These are phyloP conservation scores for Cryptocephalus moraei DNA, from an alignment of 2,888 invertebrate species.

Conservation along the genomic window DNA sequence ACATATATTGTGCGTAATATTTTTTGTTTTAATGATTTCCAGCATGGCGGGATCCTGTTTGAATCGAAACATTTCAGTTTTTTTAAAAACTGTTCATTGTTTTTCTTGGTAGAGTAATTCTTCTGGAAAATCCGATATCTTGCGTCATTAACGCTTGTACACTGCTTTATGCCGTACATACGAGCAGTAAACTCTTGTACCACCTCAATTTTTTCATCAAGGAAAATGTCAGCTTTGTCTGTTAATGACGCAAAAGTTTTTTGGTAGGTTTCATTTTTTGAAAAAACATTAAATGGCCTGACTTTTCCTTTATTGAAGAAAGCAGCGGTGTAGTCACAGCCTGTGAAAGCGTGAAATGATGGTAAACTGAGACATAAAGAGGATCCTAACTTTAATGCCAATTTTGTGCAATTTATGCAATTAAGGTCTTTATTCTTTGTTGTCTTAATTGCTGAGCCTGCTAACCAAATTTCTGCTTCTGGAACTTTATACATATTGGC, in stretches of 20 bases:
- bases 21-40: background rate
- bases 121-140: background rate
- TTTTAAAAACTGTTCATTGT: background rate
- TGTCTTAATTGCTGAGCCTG: constrained; percentile 9
- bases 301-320: too few species aligned
- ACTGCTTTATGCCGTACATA: background rate
- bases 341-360: constrained; percentile 24
- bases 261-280: constrained; percentile 21
- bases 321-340: too few species aligned
- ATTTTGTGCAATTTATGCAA: too few species aligned
- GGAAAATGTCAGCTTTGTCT: constrained; percentile 18
- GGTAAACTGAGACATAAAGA: constrained; percentile 17
- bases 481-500: constrained; percentile 21
- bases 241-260: constrained; percentile 25
- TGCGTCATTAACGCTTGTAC: background rate
- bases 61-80: background rate
- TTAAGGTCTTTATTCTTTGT: background rate
- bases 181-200: background rate
- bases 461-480: constrained; percentile 17
- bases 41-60: background rate
- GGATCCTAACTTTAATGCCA: constrained; percentile 3
- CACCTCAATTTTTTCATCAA: constrained; percentile 22
- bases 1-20: background rate
- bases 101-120: background rate
- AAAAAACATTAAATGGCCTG: constrained; percentile 21